These are phyloP conservation scores for Itoplectis maculator DNA, from an alignment of 2,888 invertebrate genomes.

Conservation along the genomic window DNA sequence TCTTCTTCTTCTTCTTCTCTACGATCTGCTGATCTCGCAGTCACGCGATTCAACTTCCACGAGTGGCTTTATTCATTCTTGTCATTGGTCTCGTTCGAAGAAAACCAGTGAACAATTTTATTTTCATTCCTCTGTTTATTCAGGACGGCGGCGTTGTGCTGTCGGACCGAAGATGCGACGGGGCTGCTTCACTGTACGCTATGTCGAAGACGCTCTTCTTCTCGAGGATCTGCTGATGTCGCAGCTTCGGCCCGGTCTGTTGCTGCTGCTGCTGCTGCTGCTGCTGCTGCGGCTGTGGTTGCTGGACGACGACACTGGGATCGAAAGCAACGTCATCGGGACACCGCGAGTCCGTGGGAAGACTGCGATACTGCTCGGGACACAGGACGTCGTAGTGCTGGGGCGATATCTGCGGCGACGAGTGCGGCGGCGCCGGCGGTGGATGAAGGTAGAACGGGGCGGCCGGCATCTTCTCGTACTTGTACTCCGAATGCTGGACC, in stretches of 20 bases:
- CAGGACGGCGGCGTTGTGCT: constrained; percentile 90
- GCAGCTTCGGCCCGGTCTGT: constrained; percentile 74
- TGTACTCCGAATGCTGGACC: constrained; percentile 91
- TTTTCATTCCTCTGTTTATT: constrained; percentile 28
- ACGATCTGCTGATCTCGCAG: constrained; percentile 85
- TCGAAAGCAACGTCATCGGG: constrained; percentile 85
- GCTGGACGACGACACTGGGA: constrained; percentile 91
- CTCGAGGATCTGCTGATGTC: constrained; percentile 87
- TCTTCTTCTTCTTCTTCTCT: constrained; percentile 97
- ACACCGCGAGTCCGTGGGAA: constrained; percentile 68
- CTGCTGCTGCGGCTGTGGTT: constrained; percentile 74
- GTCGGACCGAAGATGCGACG: constrained; percentile 92
- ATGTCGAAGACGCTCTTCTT: constrained; percentile 97
- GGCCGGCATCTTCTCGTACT: constrained; percentile 86
- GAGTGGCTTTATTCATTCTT: no score
- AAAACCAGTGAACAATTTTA: neutral
- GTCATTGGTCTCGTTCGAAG: neutral
- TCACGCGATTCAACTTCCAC: no score
- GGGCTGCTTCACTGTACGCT: constrained; percentile 95
- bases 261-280: constrained; percentile 83
- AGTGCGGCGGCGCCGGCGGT: constrained; percentile 78
- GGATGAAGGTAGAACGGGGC: constrained; percentile 82
- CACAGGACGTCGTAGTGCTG: constrained; percentile 72
- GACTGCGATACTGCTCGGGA: constrained; percentile 48
- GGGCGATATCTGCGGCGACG: constrained; percentile 78